A percentile compares a stretch with the other conserved stretches of the same genome.
These are phyloP conservation scores for Dorcus parallelipipedus DNA, from an alignment of 2,888 invertebrate genomes.

Conservation along the genomic window DNA sequence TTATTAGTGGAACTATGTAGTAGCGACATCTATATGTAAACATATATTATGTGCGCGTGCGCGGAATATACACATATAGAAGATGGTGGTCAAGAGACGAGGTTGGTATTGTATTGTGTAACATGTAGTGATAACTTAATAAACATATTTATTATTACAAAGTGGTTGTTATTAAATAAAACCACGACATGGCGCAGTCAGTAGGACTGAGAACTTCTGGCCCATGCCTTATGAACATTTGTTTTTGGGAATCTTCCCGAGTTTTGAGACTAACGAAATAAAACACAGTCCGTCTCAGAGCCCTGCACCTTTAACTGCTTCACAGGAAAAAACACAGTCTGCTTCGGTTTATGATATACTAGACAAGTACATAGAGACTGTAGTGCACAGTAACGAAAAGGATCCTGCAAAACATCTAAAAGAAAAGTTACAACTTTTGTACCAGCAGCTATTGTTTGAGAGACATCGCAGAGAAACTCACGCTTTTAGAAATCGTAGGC, in stretches of 20 bases:
- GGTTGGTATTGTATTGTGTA: too few relatives aligned
- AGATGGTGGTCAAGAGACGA: too few relatives aligned
- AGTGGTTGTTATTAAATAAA: too few relatives aligned
- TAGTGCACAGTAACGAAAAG: slow-evolving; percentile 34
- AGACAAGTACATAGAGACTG: slow-evolving; percentile 52
- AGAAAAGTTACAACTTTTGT: slow-evolving; percentile 75
- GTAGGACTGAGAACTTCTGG: slow-evolving; percentile 68
- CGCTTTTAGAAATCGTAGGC: slow-evolving; percentile 82
- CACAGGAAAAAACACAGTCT: slow-evolving; percentile 27
- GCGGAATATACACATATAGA: too few relatives aligned
- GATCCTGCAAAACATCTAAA: slow-evolving; percentile 39
- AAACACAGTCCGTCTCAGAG: slow-evolving; percentile 44
- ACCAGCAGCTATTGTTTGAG: slow-evolving; percentile 86
- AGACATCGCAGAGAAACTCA: slow-evolving; percentile 86
- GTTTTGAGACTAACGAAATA: slow-evolving; percentile 41
- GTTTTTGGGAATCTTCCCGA: slow-evolving; percentile 64
- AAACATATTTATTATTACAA: too few relatives aligned
- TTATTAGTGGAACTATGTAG: too few relatives aligned
- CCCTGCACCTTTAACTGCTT: slow-evolving; percentile 38
- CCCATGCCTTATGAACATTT: slow-evolving; percentile 73
- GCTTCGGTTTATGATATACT: slow-evolving; percentile 58
- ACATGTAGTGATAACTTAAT: too few relatives aligned
- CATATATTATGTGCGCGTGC: too few relatives aligned
- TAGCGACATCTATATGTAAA: too few relatives aligned
- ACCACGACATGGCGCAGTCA: too few relatives aligned